Evolutionary conservation across 2,797 vertebrate genomes (phyloP), one percentile per base, ranked within the genome.

Genomic region (Staurois parvus): DNA sequence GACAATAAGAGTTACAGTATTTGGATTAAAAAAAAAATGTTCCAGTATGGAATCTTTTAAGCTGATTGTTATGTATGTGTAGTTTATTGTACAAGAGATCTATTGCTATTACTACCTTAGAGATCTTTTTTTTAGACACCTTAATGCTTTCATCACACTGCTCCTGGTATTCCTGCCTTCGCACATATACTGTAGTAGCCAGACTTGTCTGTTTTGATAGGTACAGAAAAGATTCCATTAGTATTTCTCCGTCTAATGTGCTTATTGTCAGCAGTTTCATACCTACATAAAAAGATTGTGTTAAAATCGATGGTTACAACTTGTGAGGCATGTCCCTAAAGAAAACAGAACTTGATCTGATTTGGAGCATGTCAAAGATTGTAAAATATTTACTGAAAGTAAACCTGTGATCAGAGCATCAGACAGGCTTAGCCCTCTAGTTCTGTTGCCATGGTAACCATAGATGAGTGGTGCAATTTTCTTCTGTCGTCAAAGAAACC

Each of bases 391-490:
- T 40, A 66, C 24, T 66, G 21, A 77, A 66, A 40, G 29, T 77
- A 77, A 77, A 77, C 32, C n/a, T 26, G 7, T 40, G 24, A 77
- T 77, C n/a, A 66, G 19, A 28, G 34, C 76, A 76, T 59, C 34
- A 40, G 52, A 66, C 32, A 28, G 32, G 37, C 56, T 64, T 19
- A 30, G 79, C 48, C 48, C 48, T 81, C 52, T 30, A 66, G 34
- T 37, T 62, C 26, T 64, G 56, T 81, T 29, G 52, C 68, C 79
- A 59, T 72, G 79, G 67, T 30, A 73, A 82, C 79, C 32, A 64
- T 29, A 28, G 24, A 42, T 17, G 34, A 82, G 56, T 42, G 34
- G 56, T 29, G 28, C 26, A 40, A 82, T 82, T 82, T 72, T 72
- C n/a, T 32, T 82, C n/a, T 4, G 59, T 64, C 59, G 62, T 30